phyloP scores from a whole-genome alignment of 1,140 invertebrate species.

The Bombus sibiricus region DNA sequence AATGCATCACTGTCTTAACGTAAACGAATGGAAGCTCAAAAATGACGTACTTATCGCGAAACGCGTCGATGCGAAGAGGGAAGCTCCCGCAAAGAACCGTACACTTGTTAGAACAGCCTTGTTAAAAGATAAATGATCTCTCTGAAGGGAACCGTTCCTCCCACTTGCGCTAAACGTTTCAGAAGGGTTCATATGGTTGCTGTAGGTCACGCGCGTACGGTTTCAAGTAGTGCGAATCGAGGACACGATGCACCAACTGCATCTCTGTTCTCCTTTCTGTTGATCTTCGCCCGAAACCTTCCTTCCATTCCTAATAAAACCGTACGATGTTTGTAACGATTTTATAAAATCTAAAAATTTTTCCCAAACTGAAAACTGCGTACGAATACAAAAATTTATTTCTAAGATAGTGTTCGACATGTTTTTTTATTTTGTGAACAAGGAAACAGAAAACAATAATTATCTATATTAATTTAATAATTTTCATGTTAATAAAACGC shows the following conservation, averaged over 20 bases:
- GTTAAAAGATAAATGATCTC: neutral
- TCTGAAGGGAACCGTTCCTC: neutral
- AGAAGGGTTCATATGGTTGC: neutral
- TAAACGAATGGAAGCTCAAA: neutral
- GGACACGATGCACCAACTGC: neutral
- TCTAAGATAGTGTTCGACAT: neutral
- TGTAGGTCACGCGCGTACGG: neutral
- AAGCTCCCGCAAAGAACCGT: neutral
- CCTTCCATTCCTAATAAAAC: neutral
- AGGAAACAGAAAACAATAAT: too few relatives aligned
- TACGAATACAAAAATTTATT: neutral
- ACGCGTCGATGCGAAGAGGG: neutral
- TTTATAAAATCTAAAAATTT: neutral
- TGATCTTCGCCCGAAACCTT: neutral
- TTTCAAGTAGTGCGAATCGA: constrained; percentile 4
- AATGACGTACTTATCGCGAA: neutral
- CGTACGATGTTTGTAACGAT: neutral
- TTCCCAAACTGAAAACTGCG: too few relatives aligned
- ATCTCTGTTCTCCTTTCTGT: neutral
- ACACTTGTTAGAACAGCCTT: neutral
- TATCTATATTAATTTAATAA: too few relatives aligned
- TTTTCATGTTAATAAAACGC: too few relatives aligned
- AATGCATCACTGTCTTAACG: neutral
- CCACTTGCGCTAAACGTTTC: neutral
- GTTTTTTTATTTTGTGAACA: too few relatives aligned